Conservation (phyloP, 1,140 invertebrate genomes). For the Eumeta japonica region DNA sequence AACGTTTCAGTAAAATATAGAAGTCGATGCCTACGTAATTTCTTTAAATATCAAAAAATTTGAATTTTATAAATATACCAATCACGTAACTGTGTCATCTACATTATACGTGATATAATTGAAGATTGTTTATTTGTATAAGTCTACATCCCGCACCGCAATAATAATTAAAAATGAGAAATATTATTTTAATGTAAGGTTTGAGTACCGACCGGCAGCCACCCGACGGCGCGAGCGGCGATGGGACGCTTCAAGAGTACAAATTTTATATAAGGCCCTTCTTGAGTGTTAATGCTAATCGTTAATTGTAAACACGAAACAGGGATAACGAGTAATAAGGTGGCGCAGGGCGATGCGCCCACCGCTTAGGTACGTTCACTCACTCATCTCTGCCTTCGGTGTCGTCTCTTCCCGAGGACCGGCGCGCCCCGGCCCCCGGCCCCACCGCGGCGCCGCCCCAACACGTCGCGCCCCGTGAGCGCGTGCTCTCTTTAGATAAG, state of each 20-base stretch:
- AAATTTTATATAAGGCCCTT: slow-evolving; percentile 60
- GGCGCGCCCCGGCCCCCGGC: too few relatives aligned
- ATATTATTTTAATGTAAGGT: too few relatives aligned
- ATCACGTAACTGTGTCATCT: background rate
- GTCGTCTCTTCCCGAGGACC: slow-evolving; percentile 52
- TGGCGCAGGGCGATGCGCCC: too few relatives aligned
- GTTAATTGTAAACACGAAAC: slow-evolving; percentile 46
- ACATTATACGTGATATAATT: slow-evolving; percentile 1
- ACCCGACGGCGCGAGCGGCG: slow-evolving; percentile 35
- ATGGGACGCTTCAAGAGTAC: slow-evolving; percentile 55
- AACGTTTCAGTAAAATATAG: too few relatives aligned
- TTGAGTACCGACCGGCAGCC: slow-evolving; percentile 18
- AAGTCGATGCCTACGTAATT: too few relatives aligned
- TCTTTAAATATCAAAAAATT: too few relatives aligned
- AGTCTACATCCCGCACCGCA: background rate
- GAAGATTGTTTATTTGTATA: background rate
- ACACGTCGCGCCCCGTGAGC: slow-evolving; percentile 29
- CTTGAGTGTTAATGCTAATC: slow-evolving; percentile 47
- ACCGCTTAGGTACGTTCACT: too few relatives aligned
- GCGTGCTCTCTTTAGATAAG: slow-evolving; percentile 42
- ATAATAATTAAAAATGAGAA: too few relatives aligned
- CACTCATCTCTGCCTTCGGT: slow-evolving; percentile 39
- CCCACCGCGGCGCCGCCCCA: too few relatives aligned
- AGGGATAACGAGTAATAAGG: too few relatives aligned
- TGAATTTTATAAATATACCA: too few relatives aligned